Evolutionary conservation across 2,888 invertebrate genomes (phyloP).

Genomic region (Parelbella ahira): DNA sequence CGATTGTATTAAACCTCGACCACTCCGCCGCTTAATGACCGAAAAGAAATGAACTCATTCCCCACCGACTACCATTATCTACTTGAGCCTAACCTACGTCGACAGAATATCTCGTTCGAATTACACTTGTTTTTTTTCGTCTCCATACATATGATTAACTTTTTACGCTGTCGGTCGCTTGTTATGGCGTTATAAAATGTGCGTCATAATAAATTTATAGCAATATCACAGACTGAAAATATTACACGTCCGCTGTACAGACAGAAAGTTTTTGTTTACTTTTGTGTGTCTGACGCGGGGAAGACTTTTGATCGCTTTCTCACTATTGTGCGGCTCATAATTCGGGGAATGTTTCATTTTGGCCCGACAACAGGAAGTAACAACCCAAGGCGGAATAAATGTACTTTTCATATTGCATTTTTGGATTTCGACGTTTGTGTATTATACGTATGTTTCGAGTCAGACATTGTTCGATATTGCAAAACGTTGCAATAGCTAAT

Average conservation of each 20-base stretch:
- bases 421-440: slow-evolving; percentile 9
- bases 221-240: slow-evolving; percentile 21
- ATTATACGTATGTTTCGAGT: too few relatives aligned
- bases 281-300: slow-evolving; percentile 19
- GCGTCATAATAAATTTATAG: slow-evolving; percentile 11
- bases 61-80: slow-evolving; percentile 15
- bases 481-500: too few relatives aligned
- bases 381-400: slow-evolving; percentile 18
- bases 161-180: too few relatives aligned
- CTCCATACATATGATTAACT: too few relatives aligned
- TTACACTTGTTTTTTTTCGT: too few relatives aligned
- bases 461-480: too few relatives aligned
- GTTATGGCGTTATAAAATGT: not conserved
- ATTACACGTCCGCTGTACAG: slow-evolving; percentile 18
- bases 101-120: too few relatives aligned
- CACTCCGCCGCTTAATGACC: slow-evolving; percentile 66
- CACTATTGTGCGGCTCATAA: slow-evolving; percentile 24
- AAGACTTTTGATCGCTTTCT: slow-evolving; percentile 25
- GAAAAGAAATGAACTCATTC: slow-evolving; percentile 43
- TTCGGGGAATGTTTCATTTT: slow-evolving; percentile 24
- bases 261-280: slow-evolving; percentile 23
- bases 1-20: slow-evolving; percentile 74
- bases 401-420: slow-evolving; percentile 16
- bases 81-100: slow-evolving; percentile 20
- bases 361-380: slow-evolving; percentile 20